A percentile compares a stretch with the other conserved stretches of the same genome.
These are phyloP conservation scores for Poeciliopsis prolifica DNA, from an alignment of 2,113 vertebrate genomes.

Conservation along the genomic window DNA sequence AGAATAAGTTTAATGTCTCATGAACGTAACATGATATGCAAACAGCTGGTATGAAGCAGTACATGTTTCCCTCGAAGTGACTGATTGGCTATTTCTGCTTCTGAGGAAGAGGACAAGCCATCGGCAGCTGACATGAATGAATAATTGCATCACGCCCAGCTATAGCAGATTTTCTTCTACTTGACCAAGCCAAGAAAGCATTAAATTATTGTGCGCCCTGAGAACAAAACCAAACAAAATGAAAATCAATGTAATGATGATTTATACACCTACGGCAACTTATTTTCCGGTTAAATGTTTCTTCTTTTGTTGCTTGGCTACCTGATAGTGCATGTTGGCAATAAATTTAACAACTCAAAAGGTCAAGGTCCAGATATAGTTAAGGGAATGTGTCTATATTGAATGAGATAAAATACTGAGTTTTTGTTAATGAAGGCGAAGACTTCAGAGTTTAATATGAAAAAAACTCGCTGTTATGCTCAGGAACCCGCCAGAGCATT, in stretches of 20 bases:
- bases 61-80: neutral
- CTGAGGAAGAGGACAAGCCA: neutral
- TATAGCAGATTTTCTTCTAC: neutral
- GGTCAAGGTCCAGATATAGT: neutral
- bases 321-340: neutral
- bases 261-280: neutral
- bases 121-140: neutral
- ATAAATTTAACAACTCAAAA: neutral
- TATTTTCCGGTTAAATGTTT: neutral
- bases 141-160: neutral
- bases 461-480: neutral
- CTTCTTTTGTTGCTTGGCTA: conserved; percentile 3
- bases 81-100: neutral
- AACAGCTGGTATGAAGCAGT: neutral
- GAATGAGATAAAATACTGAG: neutral
- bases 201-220: too few relatives aligned
- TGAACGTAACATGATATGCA: neutral
- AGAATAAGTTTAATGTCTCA: neutral
- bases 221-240: neutral
- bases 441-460: neutral
- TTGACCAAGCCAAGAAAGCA: neutral
- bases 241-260: neutral
- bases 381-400: neutral
- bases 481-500: neutral
- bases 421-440: neutral